phyloP scores from a whole-genome alignment of 2,113 vertebrate species.

The Phasianus colchicus region DNA sequence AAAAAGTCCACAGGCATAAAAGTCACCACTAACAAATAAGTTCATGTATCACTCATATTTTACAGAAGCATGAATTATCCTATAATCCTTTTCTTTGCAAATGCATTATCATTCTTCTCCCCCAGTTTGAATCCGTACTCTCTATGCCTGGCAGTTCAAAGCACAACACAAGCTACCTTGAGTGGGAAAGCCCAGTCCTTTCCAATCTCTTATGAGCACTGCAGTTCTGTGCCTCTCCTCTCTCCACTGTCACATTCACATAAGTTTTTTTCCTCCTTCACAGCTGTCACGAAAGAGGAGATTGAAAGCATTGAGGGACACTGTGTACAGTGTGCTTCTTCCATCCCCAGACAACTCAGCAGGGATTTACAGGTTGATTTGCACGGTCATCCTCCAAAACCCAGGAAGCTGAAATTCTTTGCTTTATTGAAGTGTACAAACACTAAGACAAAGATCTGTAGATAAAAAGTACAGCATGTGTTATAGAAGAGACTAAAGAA shows the following conservation, averaged over 20 bases:
- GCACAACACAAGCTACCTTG: background rate
- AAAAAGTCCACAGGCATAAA: background rate
- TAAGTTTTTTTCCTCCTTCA: background rate
- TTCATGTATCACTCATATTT: background rate
- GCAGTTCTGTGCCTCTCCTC: background rate
- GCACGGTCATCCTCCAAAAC: background rate
- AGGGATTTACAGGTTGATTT: background rate
- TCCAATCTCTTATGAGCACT: background rate
- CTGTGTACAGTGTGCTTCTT: background rate
- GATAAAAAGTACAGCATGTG: background rate
- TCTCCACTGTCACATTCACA: background rate
- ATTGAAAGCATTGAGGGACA: background rate
- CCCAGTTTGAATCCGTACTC: background rate
- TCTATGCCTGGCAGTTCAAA: background rate
- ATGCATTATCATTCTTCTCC: accelerated
- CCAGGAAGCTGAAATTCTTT: background rate
- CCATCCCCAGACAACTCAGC: background rate
- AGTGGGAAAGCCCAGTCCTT: background rate
- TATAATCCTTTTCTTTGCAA: background rate
- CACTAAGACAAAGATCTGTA: background rate
- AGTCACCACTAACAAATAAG: background rate
- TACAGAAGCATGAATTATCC: background rate
- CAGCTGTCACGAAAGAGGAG: background rate
- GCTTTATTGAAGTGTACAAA: background rate
- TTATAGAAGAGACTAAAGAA: background rate